Percentiles rank a stretch among this genome's conserved stretches.
Conservation (phyloP, 35 echinoderm and acorn worm genomes). For the Ophioderma brevispina region DNA sequence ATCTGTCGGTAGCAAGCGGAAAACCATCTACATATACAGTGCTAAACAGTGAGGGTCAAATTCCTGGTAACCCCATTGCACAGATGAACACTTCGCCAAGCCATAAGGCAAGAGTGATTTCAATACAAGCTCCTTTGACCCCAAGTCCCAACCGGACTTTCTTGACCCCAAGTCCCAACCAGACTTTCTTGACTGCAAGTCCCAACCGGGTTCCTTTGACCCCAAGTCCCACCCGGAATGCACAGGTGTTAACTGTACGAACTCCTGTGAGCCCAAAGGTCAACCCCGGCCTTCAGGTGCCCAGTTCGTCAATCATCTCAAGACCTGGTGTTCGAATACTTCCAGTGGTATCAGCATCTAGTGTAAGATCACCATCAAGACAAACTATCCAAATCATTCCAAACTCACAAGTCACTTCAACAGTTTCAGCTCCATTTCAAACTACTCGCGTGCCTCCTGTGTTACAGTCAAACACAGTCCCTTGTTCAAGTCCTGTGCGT, state of each 20-base stretch:
- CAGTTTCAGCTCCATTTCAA: not conserved
- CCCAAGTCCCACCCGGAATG: too few species aligned
- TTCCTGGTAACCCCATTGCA: too few species aligned
- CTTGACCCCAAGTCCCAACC: too few species aligned
- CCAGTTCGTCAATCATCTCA: too few species aligned
- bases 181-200: too few species aligned
- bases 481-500: not conserved
- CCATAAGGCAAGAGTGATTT: not conserved
- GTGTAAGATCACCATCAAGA: too few species aligned
- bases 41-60: not conserved
- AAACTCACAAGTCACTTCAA: not conserved
- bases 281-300: not conserved
- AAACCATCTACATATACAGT: not conserved
- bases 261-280: not conserved
- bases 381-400: not conserved
- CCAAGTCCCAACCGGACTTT: too few species aligned
- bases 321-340: too few species aligned
- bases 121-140: not conserved
- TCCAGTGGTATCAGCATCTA: too few species aligned
- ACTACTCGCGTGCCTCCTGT: not conserved
- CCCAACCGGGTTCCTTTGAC: not conserved
- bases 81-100: not conserved
- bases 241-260: not conserved
- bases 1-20: not conserved
- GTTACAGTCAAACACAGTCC: not conserved